These are phyloP conservation scores for Alitta virens DNA, from an alignment of 2,888 invertebrate genomes.

Conservation along the genomic window DNA sequence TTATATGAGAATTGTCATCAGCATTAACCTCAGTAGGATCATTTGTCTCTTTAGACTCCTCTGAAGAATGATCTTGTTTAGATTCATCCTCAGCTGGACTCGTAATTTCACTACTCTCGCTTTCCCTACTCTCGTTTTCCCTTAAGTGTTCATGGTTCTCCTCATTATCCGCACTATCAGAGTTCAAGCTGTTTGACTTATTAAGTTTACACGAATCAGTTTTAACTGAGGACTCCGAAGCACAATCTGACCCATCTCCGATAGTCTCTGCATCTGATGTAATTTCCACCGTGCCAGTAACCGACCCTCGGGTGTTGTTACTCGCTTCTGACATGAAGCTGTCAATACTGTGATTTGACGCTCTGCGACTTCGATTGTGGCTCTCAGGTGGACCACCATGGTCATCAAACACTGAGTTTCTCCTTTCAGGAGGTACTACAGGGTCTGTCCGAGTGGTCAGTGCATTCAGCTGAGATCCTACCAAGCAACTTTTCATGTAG, in stretches of 20 bases:
- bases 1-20: no score
- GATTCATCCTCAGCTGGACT: neutral
- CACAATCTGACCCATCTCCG: neutral
- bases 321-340: slow-evolving; percentile 8
- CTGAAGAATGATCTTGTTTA: no score
- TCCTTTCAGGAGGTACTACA: neutral
- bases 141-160: neutral
- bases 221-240: neutral
- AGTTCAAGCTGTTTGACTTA: no score
- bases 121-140: neutral
- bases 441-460: neutral
- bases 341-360: slow-evolving; percentile 1
- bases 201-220: no score
- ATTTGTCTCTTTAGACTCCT: no score
- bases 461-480: slow-evolving; percentile 7
- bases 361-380: neutral
- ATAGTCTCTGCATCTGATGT: no score
- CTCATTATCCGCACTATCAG: neutral
- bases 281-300: no score
- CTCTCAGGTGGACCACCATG: neutral
- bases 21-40: no score
- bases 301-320: slow-evolving; percentile 10
- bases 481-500: slow-evolving; percentile 21
- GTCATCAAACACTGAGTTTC: neutral
- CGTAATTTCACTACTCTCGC: neutral